Percentiles rank a stretch among this genome's conserved stretches.
Conservation (phyloP, 1,140 invertebrate species). For the Aradophagus sp. region DNA sequence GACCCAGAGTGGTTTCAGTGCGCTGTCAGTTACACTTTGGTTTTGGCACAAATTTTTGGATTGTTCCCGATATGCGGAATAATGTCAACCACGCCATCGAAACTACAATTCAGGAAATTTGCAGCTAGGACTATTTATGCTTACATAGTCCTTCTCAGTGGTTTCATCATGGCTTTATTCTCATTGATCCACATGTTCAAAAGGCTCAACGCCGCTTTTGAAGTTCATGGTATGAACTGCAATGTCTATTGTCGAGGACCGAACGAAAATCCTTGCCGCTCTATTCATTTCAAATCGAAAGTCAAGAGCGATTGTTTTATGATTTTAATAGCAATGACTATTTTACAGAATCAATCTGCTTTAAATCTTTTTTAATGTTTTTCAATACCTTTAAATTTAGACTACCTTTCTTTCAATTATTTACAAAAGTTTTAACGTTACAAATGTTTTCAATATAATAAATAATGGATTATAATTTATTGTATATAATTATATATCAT, state of each 20-base stretch:
- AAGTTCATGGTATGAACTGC: conserved; percentile 60
- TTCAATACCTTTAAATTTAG: too few relatives aligned
- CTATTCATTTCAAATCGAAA: conserved; percentile 3
- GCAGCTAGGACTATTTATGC: conserved; percentile 60
- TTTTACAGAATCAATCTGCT: too few relatives aligned
- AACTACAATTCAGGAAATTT: conserved; percentile 56
- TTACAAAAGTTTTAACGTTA: too few relatives aligned
- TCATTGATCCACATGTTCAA: conserved; percentile 66
- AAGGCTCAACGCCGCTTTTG: conserved; percentile 63
- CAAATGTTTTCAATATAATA: too few relatives aligned
- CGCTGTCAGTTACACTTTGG: conserved; percentile 62
- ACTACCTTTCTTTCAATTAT: too few relatives aligned
- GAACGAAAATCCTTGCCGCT: too few relatives aligned
- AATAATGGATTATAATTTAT: too few relatives aligned
- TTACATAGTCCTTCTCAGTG: conserved; percentile 32
- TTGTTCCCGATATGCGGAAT: conserved; percentile 65
- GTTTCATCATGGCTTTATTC: conserved; percentile 58
- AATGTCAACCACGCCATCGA: conserved; percentile 39
- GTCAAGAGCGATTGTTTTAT: too few relatives aligned
- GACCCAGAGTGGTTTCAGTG: conserved; percentile 67
- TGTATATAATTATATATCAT: too few relatives aligned
- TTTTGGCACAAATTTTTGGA: conserved; percentile 68
- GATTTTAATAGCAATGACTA: too few relatives aligned
- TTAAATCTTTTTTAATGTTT: too few relatives aligned
- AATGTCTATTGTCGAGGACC: too few relatives aligned